phyloP scores from a whole-genome alignment of 2,797 vertebrate species.

The Sebastes kiyomatsui region DNA sequence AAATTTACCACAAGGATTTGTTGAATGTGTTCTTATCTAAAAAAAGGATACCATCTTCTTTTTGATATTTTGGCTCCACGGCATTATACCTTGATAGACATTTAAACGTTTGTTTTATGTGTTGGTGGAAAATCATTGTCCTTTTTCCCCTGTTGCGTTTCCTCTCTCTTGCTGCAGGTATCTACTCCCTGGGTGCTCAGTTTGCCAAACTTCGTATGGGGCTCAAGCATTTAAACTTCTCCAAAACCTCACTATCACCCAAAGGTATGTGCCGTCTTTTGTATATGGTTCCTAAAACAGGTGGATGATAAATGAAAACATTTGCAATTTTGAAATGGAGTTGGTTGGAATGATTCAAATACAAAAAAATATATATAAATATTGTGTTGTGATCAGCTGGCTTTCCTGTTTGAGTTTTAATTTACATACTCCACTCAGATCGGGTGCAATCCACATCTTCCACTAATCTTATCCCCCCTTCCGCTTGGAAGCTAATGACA shows the following conservation, averaged over 20 bases:
- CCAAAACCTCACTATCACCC: conserved; percentile 95
- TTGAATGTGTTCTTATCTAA: neutral
- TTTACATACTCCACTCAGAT: neutral
- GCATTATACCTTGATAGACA: neutral
- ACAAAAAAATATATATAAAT: neutral
- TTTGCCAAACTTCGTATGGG: conserved; percentile 95
- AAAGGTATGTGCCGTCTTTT: conserved; percentile 86
- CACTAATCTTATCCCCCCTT: conserved; percentile 10
- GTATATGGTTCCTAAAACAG: neutral
- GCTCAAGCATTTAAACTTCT: conserved; percentile 94
- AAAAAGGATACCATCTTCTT: neutral
- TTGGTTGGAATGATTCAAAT: neutral
- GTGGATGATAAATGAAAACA: neutral
- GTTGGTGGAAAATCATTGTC: neutral
- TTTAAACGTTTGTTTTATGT: neutral
- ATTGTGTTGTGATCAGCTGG: neutral
- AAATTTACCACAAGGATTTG: neutral
- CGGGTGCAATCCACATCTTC: conserved; percentile 1
- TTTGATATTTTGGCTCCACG: neutral
- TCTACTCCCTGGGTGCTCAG: conserved; percentile 91
- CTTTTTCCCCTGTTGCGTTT: neutral
- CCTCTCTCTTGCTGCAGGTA: conserved; percentile 78
- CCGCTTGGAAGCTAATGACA: conserved; percentile 7
- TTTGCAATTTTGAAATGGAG: neutral
- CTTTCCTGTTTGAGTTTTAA: neutral